These are phyloP conservation scores for Dysdera silvatica DNA, from an alignment of 1,140 invertebrate species.

Conservation along the genomic window DNA sequence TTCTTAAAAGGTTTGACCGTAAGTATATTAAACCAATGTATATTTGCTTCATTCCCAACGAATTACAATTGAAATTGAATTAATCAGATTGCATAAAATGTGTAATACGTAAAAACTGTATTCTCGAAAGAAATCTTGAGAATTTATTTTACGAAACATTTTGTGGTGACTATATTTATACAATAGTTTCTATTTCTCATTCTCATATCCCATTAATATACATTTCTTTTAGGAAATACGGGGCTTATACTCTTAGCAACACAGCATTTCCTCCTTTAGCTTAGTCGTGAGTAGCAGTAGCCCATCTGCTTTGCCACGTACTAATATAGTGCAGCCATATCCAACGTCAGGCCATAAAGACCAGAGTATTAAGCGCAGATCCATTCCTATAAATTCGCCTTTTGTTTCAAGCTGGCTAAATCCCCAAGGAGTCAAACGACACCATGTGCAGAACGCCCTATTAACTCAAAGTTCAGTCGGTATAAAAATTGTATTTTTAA, in stretches of 20 bases:
- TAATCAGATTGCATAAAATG: background rate
- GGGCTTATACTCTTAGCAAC: background rate
- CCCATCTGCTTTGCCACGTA: constrained; percentile 3
- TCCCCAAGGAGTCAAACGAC: no score
- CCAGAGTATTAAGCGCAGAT: no score
- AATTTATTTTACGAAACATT: background rate
- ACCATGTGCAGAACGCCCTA: no score
- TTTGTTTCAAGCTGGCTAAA: no score
- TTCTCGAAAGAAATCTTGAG: background rate
- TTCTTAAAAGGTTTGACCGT: background rate
- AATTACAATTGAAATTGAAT: background rate
- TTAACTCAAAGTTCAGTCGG: no score
- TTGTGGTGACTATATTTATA: background rate
- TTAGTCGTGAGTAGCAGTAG: constrained; percentile 19
- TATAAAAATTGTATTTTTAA: no score
- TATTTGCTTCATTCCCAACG: background rate
- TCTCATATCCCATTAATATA: background rate
- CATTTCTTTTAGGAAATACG: background rate
- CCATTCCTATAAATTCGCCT: no score
- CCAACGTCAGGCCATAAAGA: no score
- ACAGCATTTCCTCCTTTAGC: constrained; percentile 3
- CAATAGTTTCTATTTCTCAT: background rate
- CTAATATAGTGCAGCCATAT: no score
- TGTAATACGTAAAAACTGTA: background rate
- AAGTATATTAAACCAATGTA: background rate